Evolutionary conservation across 2,888 invertebrate species (phyloP).

Genomic region (Eurois occulta): DNA sequence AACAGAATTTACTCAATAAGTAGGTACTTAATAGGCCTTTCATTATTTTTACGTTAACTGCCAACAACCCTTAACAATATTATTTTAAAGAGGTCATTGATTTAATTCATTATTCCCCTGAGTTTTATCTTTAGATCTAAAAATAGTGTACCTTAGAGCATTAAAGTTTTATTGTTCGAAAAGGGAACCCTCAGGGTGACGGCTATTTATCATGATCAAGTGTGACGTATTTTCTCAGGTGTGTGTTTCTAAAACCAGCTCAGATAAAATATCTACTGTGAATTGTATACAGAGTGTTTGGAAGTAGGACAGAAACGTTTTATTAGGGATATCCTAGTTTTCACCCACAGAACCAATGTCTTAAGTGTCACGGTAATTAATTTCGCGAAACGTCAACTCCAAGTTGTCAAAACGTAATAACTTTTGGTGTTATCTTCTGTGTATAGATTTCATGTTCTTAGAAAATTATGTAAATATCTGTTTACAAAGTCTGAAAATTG

Average conservation of each 20-base stretch:
- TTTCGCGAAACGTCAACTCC: neutral
- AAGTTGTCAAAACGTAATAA: neutral
- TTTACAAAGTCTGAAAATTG: neutral
- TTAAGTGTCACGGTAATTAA: neutral
- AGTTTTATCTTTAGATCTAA: conserved; percentile 17
- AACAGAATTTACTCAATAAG: conserved; percentile 2
- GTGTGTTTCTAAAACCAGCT: conserved; percentile 17
- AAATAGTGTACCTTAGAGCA: conserved; percentile 41
- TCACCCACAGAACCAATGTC: neutral
- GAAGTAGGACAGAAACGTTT: neutral
- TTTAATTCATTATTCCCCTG: neutral
- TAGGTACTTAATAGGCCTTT: conserved; percentile 5
- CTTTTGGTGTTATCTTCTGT: neutral
- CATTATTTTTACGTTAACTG: neutral
- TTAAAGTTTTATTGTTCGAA: conserved; percentile 51
- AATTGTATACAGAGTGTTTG: neutral
- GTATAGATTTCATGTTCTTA: neutral
- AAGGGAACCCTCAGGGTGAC: neutral
- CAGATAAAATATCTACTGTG: neutral
- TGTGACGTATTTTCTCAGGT: conserved; percentile 31
- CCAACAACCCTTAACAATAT: conserved; percentile 5
- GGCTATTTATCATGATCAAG: conserved; percentile 53
- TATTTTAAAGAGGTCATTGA: conserved; percentile 32
- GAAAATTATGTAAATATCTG: neutral
- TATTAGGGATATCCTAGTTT: neutral